These are phyloP conservation scores for Probaryconus sp. DNA, from an alignment of 1,140 invertebrate genomes.

Conservation along the genomic window DNA sequence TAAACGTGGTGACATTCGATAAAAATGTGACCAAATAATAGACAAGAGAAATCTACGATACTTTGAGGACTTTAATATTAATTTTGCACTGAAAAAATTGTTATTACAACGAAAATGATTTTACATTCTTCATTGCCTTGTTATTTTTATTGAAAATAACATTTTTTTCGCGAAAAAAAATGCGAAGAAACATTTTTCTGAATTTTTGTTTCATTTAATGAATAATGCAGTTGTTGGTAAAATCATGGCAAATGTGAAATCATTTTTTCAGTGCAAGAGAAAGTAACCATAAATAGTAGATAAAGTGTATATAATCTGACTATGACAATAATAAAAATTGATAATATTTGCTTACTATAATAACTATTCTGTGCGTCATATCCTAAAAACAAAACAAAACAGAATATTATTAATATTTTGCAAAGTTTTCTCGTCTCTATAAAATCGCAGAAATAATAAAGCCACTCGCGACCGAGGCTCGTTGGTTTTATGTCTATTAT, in stretches of 20 bases:
- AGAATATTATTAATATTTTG: too few species aligned
- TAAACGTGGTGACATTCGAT: constrained; percentile 16
- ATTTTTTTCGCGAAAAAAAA: background rate
- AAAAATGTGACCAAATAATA: constrained; percentile 48
- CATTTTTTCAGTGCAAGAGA: constrained; percentile 33
- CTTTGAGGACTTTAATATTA: constrained; percentile 2
- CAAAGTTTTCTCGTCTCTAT: background rate
- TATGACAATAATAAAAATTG: constrained; percentile 38
- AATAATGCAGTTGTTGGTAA: too few species aligned
- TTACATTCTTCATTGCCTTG: too few species aligned
- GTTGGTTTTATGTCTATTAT: constrained; percentile 2
- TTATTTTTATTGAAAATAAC: too few species aligned
- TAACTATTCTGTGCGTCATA: constrained; percentile 54
- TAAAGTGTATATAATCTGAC: constrained; percentile 9
- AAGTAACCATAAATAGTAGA: constrained; percentile 19
- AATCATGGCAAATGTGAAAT: background rate
- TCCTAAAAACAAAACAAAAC: constrained; percentile 51
- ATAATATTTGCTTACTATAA: constrained; percentile 56
- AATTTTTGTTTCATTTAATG: too few species aligned
- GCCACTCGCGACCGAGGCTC: background rate
- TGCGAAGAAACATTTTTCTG: background rate
- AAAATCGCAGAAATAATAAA: constrained; percentile 22
- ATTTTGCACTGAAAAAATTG: too few species aligned
- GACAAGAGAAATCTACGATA: constrained; percentile 45
- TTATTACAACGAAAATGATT: too few species aligned